Conservation (phyloP, 2,113 vertebrate species). For the Acrocephalus arundinaceus region DNA sequence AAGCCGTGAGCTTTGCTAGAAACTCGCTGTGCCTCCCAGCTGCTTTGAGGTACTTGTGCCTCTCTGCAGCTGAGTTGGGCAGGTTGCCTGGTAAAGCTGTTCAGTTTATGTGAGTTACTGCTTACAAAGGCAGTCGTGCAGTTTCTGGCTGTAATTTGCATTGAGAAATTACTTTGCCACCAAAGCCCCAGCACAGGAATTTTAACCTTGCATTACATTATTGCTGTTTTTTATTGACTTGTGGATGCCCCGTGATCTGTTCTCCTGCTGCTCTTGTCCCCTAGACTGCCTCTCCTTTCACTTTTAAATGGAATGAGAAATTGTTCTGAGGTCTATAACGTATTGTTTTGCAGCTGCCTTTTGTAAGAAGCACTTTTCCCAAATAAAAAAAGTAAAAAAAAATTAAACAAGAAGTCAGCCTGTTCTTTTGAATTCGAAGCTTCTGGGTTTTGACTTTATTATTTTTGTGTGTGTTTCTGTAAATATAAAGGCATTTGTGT, state of each 20-base stretch:
- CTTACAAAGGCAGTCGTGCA: slow-evolving; percentile 54
- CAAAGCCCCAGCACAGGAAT: slow-evolving; percentile 54
- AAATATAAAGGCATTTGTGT: background rate
- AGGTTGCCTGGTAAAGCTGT: slow-evolving; percentile 41
- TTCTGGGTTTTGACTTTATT: background rate
- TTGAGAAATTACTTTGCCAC: slow-evolving; percentile 48
- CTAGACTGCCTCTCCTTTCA: slow-evolving; percentile 69
- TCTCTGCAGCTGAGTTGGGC: background rate
- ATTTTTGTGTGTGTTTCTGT: background rate
- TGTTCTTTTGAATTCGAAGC: background rate
- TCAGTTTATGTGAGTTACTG: slow-evolving; percentile 47
- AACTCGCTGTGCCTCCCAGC: background rate
- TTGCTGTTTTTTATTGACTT: slow-evolving; percentile 70
- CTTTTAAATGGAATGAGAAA: slow-evolving; percentile 75
- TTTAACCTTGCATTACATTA: slow-evolving; percentile 69
- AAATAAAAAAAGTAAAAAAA: slow-evolving; percentile 75
- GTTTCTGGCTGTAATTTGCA: slow-evolving; percentile 60
- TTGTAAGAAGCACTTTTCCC: slow-evolving; percentile 87
- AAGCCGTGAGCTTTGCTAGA: slow-evolving; percentile 47
- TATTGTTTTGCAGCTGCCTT: slow-evolving; percentile 83
- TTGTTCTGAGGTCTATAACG: slow-evolving; percentile 76
- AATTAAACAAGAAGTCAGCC: background rate
- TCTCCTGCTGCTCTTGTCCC: slow-evolving; percentile 67
- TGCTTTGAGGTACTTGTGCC: background rate
- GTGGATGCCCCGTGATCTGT: slow-evolving; percentile 69